Conservation (phyloP, 2,113 vertebrate genomes). For the Corapipo altera region DNA sequence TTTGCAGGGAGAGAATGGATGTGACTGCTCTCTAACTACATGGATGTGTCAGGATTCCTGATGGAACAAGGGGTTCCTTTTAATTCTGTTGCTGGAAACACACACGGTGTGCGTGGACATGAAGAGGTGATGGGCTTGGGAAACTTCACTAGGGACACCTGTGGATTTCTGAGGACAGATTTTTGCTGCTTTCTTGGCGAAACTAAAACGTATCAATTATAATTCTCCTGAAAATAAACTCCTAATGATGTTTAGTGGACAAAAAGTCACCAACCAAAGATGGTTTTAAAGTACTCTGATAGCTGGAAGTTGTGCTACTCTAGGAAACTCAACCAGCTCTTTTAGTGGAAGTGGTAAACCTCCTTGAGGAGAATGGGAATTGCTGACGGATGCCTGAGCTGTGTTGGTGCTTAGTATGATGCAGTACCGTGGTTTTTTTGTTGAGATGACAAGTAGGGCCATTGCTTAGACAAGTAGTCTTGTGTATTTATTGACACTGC, state of each 20-base stretch:
- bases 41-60: not conserved
- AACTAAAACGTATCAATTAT: not conserved
- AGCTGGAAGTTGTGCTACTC: not conserved
- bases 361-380: not conserved
- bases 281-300: not conserved
- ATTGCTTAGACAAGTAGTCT: not conserved
- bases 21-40: not conserved
- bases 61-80: not conserved
- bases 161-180: not conserved
- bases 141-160: not conserved
- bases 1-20: not conserved
- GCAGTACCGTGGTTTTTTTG: not conserved
- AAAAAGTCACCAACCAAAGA: not conserved
- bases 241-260: not conserved
- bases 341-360: not conserved
- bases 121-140: not conserved
- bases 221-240: not conserved
- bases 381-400: not conserved
- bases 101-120: accelerated
- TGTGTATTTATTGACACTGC: accelerated
- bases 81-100: not conserved
- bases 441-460: not conserved
- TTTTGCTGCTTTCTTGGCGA: not conserved
- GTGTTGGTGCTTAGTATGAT: not conserved
- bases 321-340: not conserved